phyloP scores from a whole-genome alignment of 2,888 invertebrate genomes.

The Pristionchus mayeri region DNA sequence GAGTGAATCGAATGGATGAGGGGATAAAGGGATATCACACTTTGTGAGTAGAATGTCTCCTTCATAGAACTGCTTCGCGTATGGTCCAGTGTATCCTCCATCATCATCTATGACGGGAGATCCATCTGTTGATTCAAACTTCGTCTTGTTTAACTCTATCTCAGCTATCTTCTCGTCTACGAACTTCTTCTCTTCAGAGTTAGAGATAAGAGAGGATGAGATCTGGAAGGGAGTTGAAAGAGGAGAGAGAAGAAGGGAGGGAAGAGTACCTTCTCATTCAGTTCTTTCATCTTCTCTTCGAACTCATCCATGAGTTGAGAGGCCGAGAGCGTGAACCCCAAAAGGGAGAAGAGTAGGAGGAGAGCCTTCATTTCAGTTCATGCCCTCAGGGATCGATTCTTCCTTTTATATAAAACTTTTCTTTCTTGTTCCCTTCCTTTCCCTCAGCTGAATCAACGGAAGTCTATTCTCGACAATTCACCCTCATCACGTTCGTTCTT shows the following conservation, averaged over 20 bases:
- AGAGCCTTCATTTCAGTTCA: neutral
- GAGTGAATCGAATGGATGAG: too few relatives aligned
- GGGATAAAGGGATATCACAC: neutral
- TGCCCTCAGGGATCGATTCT: neutral
- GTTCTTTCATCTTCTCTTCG: constrained; percentile 34
- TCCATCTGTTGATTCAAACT: constrained; percentile 19
- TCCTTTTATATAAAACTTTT: neutral
- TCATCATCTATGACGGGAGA: constrained; percentile 36
- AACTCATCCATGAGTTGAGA: neutral
- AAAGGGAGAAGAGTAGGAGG: neutral
- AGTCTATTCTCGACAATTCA: constrained; percentile 40
- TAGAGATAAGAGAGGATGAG: neutral
- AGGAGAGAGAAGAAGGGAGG: neutral
- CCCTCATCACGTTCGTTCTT: too few relatives aligned
- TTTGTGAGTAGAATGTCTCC: constrained; percentile 47
- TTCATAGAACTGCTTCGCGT: constrained; percentile 31
- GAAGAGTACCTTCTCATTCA: constrained; percentile 1
- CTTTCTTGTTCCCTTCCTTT: neutral
- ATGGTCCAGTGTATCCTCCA: constrained; percentile 41
- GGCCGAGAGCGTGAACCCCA: neutral
- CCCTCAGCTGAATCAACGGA: constrained; percentile 26
- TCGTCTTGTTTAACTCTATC: neutral
- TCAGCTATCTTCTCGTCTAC: neutral
- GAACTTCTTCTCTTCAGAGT: constrained; percentile 10
- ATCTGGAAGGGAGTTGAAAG: neutral